A percentile compares a stretch with the other conserved stretches of the same genome.
Conservation (phyloP, 53 echinoderm and acorn worm species). For the Echinarachnius parma region DNA sequence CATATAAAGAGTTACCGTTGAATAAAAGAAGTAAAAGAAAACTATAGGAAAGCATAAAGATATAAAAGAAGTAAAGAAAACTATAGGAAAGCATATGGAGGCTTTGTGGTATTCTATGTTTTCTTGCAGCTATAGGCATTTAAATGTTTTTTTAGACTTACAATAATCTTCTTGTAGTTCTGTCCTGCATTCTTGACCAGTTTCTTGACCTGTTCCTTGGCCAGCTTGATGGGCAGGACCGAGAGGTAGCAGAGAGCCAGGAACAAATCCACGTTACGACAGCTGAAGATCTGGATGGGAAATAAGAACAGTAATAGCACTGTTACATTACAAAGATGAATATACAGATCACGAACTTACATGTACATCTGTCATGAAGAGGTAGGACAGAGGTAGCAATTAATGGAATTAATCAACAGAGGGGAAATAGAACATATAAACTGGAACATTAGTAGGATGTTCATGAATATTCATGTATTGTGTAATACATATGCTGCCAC, state of each 20-base stretch:
- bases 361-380: too few relatives aligned
- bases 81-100: too few relatives aligned
- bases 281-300: slow-evolving; percentile 62
- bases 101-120: not conserved
- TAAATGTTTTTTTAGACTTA: slow-evolving; percentile 19
- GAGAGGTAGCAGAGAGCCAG: slow-evolving; percentile 65
- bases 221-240: slow-evolving; percentile 48
- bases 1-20: too few relatives aligned
- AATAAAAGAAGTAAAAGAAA: too few relatives aligned
- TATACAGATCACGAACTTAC: not conserved
- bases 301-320: not conserved
- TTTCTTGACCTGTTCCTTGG: slow-evolving; percentile 60
- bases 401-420: too few relatives aligned
- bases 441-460: too few relatives aligned
- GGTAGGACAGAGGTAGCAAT: too few relatives aligned
- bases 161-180: slow-evolving; percentile 88
- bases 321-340: not conserved
- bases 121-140: not conserved
- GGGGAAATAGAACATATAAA: too few relatives aligned
- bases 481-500: too few relatives aligned
- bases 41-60: too few relatives aligned
- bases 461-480: too few relatives aligned
- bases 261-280: slow-evolving; percentile 63
- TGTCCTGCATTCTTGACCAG: slow-evolving; percentile 67
- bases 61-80: too few relatives aligned